Evolutionary conservation across 2,113 vertebrate genomes (phyloP).

Genomic region (Numenius arquata): DNA sequence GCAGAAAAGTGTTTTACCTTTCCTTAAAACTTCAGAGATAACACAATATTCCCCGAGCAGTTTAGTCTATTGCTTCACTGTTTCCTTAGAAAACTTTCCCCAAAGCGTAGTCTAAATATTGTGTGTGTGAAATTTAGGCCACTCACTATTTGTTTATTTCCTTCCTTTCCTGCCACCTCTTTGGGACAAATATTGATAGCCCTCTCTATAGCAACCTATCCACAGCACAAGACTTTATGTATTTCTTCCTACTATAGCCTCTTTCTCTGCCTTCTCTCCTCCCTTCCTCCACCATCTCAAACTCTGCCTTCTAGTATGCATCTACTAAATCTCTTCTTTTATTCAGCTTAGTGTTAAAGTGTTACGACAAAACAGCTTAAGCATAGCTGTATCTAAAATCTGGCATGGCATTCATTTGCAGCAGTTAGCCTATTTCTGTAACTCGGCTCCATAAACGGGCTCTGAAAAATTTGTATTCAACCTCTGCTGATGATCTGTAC

Average conservation of each 20-base stretch:
- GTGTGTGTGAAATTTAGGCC: background rate
- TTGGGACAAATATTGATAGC: background rate
- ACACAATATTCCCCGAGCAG: background rate
- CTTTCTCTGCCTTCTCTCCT: background rate
- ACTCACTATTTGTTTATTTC: background rate
- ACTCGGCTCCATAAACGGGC: background rate
- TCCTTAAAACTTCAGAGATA: background rate
- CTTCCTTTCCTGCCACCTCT: background rate
- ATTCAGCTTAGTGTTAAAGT: background rate
- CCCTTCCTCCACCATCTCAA: background rate
- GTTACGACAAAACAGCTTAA: background rate
- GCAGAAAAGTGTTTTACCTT: background rate
- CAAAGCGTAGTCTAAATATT: background rate
- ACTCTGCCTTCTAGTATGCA: background rate
- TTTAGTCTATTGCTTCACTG: background rate
- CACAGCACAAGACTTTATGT: background rate
- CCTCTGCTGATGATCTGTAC: background rate
- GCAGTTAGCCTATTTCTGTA: background rate
- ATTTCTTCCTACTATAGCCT: background rate
- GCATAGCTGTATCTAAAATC: background rate
- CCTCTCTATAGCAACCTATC: background rate
- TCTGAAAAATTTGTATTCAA: background rate
- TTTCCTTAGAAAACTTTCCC: background rate
- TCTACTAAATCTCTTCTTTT: background rate
- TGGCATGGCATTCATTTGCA: background rate